Evolutionary conservation across 2,797 vertebrate genomes (phyloP).

Genomic region (Oryzias sinensis): DNA sequence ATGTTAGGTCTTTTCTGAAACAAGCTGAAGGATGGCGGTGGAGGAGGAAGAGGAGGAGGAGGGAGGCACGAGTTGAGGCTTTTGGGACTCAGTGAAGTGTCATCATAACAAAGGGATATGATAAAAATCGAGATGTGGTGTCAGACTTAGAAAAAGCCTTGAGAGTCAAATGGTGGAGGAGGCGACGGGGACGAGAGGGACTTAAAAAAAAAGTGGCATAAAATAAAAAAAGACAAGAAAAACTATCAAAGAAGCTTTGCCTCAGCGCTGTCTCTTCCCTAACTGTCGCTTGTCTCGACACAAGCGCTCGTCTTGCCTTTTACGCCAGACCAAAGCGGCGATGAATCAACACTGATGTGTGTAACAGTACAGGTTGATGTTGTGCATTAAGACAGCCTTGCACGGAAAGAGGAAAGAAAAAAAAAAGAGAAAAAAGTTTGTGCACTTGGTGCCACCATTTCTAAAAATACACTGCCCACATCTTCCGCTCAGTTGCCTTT

Average conservation of each 20-base stretch:
- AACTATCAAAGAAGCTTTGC: slow-evolving; percentile 68
- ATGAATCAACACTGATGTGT: slow-evolving; percentile 62
- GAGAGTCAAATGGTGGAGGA: slow-evolving; percentile 64
- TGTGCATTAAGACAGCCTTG: slow-evolving; percentile 53
- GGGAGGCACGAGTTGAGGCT: slow-evolving; percentile 20
- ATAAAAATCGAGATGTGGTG: slow-evolving; percentile 59
- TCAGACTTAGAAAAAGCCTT: slow-evolving; percentile 60
- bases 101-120: slow-evolving; percentile 64
- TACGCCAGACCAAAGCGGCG: slow-evolving; percentile 65
- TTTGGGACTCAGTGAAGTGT: slow-evolving; percentile 63
- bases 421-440: slow-evolving; percentile 56
- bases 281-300: slow-evolving; percentile 70
- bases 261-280: slow-evolving; percentile 64
- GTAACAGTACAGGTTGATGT: slow-evolving; percentile 70
- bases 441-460: slow-evolving; percentile 61
- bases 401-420: slow-evolving; percentile 33
- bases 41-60: neutral
- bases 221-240: slow-evolving; percentile 39
- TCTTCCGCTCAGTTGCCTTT: slow-evolving; percentile 52
- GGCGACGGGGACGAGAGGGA: slow-evolving; percentile 29
- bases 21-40: slow-evolving; percentile 58
- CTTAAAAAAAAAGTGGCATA: slow-evolving; percentile 11
- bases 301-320: slow-evolving; percentile 65
- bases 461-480: slow-evolving; percentile 78
- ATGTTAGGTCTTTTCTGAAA: slow-evolving; percentile 58